Evolutionary conservation across 2,797 vertebrate genomes (phyloP), one percentile per base, ranked within the genome.

Genomic region (Simalia tracyae): DNA sequence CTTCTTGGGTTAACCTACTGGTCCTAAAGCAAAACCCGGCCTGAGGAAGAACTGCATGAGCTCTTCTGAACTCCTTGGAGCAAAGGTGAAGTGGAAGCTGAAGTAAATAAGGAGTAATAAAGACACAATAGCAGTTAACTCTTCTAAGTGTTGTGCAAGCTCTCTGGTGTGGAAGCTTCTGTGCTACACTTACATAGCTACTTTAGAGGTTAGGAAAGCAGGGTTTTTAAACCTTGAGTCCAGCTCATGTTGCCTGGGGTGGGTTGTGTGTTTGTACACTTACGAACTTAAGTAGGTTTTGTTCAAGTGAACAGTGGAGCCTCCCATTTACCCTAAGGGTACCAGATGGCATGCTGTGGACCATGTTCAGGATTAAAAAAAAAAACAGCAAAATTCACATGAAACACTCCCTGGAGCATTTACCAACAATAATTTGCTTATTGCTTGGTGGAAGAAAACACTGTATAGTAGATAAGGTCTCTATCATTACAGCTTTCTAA

Each of bases 261-360:
- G 36, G 3, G 8, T 60, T 14, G 28, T 87, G 7, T 85, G 46
- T 60, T 14, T 93, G 92, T 90, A 90, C 95, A 17, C 19, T 14
- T 68, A 93, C 94, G 93, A 92, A 87, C 87, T 85, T 86, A 1
- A 59, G 28, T 17, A 42, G n/a, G 26, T 63, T 90, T 90, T 66
- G 50, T 42, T 57, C 14, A 66, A 57, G 36, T 10, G 42, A 26
- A 36, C 6, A 14, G 56, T 14, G 57, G 2, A 76, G 24, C 76
- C 10, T 8, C 15, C 6, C 3, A 11, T 28, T 66, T 72, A 22
- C 3, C 56, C 56, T 42, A 22, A 24, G 46, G 84, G 24, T 76
- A 60, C 64, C 85, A 91, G 90, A 91, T 91, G 90, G 64, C 14
- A 50, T 9, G 22, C 26, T 59, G 36, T 46, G 17, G 19, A n/a